Conservation (phyloP, 2,888 invertebrate genomes). For the Torymus auratus region DNA sequence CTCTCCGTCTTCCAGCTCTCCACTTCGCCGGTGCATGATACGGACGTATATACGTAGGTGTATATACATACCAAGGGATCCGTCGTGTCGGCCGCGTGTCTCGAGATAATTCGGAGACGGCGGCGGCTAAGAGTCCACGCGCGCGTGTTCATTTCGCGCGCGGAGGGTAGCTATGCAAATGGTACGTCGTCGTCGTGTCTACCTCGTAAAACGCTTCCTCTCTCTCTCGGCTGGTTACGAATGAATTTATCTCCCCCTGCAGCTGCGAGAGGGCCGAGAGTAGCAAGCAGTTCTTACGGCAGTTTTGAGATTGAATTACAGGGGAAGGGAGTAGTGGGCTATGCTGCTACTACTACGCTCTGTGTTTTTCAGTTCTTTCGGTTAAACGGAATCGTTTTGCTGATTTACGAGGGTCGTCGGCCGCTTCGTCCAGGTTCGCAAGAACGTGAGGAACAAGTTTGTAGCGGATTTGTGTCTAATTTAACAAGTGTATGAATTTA, state of each 20-base stretch:
- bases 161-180: conserved; percentile 9
- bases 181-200: conserved; percentile 8
- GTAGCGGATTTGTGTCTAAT: no score
- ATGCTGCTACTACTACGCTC: no score
- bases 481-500: no score
- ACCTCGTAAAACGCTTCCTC: conserved; percentile 21
- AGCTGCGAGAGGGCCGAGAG: no score
- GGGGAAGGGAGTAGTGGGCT: no score
- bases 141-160: neutral
- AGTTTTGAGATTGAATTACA: no score
- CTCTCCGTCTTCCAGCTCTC: neutral
- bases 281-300: no score
- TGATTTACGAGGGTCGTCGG: no score
- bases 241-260: neutral
- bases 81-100: neutral
- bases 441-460: no score
- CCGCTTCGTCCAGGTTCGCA: no score
- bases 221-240: neutral
- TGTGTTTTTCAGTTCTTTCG: no score
- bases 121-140: conserved; percentile 1
- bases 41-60: neutral
- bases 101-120: conserved; percentile 32
- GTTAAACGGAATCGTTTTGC: no score
- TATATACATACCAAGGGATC: neutral
- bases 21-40: neutral